Evolutionary conservation across 2,797 vertebrate genomes (phyloP).

Genomic region (Myiotriccus ornatus): DNA sequence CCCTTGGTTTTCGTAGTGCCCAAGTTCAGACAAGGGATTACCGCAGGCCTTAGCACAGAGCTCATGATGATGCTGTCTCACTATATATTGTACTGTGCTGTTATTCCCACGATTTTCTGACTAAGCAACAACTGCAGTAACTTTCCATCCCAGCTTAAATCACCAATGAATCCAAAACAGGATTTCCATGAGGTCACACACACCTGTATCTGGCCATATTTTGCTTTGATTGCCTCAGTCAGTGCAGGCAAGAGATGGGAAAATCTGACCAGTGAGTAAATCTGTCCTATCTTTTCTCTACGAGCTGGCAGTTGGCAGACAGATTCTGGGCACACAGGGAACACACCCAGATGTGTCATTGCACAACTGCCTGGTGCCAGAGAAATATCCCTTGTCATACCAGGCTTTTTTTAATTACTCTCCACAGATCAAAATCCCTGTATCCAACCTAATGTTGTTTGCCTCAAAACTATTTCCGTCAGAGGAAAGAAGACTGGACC

Average conservation of each 20-base stretch:
- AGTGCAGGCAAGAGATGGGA: neutral
- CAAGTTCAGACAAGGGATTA: neutral
- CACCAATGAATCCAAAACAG: neutral
- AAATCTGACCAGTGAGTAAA: slow-evolving; percentile 41
- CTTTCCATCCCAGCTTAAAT: neutral
- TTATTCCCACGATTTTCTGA: neutral
- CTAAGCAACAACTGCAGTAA: neutral
- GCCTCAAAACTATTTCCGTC: neutral
- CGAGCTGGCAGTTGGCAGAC: neutral
- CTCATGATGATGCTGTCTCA: neutral
- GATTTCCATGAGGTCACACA: neutral
- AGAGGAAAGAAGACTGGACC: neutral
- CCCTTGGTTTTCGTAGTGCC: neutral
- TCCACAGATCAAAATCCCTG: neutral
- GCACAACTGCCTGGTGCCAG: neutral
- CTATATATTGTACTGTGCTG: neutral
- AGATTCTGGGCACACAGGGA: neutral
- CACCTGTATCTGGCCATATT: neutral
- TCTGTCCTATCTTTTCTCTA: slow-evolving; percentile 13
- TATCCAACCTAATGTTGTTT: neutral
- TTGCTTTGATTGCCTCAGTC: neutral
- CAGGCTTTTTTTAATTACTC: neutral
- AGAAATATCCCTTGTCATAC: neutral
- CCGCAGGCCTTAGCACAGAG: neutral
- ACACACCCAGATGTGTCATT: neutral